phyloP scores from a whole-genome alignment of 2,113 vertebrate genomes.

The Delphinus delphis region DNA sequence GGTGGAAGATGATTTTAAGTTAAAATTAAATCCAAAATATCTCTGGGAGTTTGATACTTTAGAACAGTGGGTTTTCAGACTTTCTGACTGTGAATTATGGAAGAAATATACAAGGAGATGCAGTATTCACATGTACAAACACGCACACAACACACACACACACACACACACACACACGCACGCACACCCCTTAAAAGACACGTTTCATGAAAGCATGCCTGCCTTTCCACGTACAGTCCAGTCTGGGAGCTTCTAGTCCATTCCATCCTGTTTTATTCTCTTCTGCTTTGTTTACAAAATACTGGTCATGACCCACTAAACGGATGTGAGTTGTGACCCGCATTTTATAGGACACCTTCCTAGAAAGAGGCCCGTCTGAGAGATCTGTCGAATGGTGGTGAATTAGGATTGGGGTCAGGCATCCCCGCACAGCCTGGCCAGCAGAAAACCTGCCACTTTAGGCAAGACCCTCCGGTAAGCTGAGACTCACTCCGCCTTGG shows the following conservation, averaged over 20 bases:
- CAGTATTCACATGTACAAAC: neutral
- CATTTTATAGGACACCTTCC: neutral
- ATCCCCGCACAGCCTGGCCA: too few relatives aligned
- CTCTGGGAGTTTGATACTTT: neutral
- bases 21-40: neutral
- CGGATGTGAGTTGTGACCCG: neutral
- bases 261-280: neutral
- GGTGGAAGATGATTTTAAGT: neutral
- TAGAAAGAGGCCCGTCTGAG: neutral
- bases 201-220: neutral
- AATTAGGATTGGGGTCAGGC: neutral
- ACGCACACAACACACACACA: too few relatives aligned
- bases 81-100: neutral
- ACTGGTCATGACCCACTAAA: neutral
- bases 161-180: neutral
- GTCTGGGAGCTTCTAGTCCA: neutral
- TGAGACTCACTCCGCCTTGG: neutral
- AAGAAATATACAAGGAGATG: neutral
- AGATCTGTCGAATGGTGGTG: neutral
- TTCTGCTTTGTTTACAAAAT: neutral
- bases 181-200: neutral
- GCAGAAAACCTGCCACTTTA: neutral
- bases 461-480: neutral
- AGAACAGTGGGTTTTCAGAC: neutral
- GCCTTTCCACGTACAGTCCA: rapidly evolving